Evolutionary conservation across 2,797 vertebrate genomes (phyloP).

Genomic region (Alauda arvensis): DNA sequence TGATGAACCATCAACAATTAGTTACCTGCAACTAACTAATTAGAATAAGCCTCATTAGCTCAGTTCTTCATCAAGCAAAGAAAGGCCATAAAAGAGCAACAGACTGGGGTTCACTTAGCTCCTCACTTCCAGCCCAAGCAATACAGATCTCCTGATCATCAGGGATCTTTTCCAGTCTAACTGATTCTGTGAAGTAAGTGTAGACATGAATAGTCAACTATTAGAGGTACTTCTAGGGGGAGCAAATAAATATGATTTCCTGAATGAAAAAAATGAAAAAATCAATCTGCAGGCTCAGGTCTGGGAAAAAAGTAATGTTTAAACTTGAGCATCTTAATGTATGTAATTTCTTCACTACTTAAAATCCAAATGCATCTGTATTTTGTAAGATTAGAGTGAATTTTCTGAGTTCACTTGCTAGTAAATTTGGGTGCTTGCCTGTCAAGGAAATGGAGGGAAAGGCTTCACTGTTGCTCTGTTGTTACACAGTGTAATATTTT

Average conservation of each 20-base stretch:
- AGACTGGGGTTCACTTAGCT: rapidly evolving
- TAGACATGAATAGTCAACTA: not conserved
- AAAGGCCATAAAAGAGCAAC: not conserved
- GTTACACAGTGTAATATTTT: not conserved
- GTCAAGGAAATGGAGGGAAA: not conserved
- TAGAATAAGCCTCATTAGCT: not conserved
- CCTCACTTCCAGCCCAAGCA: not conserved
- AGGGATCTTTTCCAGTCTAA: not conserved
- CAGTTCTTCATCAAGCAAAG: not conserved
- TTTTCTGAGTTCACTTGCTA: not conserved
- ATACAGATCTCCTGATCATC: too few species aligned
- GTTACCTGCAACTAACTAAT: not conserved
- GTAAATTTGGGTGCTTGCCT: not conserved
- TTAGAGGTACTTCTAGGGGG: not conserved
- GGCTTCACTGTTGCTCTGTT: not conserved
- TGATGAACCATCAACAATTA: too few species aligned
- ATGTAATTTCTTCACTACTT: not conserved
- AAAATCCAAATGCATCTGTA: not conserved
- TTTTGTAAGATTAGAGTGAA: not conserved
- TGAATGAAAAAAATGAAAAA: not conserved
- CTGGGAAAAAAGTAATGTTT: not conserved
- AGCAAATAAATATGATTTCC: not conserved
- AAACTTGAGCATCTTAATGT: not conserved
- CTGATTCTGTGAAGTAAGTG: not conserved
- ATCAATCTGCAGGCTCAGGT: not conserved